Percentiles rank a stretch among this genome's conserved stretches.
Evolutionary conservation across 2,113 vertebrate species (phyloP).

Genomic region (Myotis lucifugus): DNA sequence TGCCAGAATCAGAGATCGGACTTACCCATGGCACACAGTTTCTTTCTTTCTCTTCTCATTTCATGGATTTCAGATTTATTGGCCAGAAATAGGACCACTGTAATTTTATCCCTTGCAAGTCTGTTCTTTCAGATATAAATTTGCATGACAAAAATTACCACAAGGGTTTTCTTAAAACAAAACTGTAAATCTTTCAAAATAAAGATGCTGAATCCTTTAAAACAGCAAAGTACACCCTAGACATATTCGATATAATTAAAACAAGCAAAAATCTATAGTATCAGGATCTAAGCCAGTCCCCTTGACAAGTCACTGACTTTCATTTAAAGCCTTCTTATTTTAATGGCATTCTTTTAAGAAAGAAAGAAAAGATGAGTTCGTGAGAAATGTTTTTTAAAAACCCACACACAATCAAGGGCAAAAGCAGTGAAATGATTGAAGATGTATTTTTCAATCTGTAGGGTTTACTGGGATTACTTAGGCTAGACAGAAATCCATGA

Average conservation of each 20-base stretch:
- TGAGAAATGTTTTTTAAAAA: conserved; percentile 63
- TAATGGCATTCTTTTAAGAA: conserved; percentile 65
- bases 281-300: conserved; percentile 69
- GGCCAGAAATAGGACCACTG: neutral
- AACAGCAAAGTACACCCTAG: conserved; percentile 56
- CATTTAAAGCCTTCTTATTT: conserved; percentile 74
- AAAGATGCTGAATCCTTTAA: conserved; percentile 61
- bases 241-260: conserved; percentile 75
- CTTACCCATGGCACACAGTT: neutral
- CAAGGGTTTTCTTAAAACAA: conserved; percentile 59
- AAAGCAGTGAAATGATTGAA: conserved; percentile 80
- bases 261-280: conserved; percentile 71
- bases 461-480: conserved; percentile 83
- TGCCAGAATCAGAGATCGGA: neutral
- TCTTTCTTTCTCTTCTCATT: neutral
- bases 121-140: conserved; percentile 60
- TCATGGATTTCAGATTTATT: neutral
- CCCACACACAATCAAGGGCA: conserved; percentile 72
- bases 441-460: conserved; percentile 81
- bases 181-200: conserved; percentile 60
- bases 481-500: conserved; percentile 82
- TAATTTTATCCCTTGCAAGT: conserved; percentile 46
- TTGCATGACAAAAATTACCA: conserved; percentile 56
- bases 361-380: conserved; percentile 70
- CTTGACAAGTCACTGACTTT: conserved; percentile 74